phyloP scores from a whole-genome alignment of 2,888 invertebrate species.

The Drosophila meridionalis region DNA sequence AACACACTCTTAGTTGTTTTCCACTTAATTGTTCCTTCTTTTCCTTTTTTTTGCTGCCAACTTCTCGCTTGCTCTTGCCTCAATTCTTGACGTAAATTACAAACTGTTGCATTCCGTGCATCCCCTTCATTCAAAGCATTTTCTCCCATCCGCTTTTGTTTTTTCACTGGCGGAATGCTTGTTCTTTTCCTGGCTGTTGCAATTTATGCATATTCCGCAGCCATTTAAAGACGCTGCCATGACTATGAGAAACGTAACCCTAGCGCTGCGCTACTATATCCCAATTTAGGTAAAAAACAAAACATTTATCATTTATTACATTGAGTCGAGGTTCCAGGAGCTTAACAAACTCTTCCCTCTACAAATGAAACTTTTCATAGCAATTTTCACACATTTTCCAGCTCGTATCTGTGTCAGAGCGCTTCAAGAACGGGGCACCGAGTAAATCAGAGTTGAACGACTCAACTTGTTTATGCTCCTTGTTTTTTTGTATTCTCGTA shows the following conservation, averaged over 20 bases:
- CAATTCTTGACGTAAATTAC: slow-evolving; percentile 46
- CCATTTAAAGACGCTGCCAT: slow-evolving; percentile 2
- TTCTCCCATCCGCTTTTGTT: not conserved
- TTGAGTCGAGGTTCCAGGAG: not conserved
- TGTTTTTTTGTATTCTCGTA: not conserved
- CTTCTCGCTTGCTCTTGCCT: slow-evolving; percentile 19
- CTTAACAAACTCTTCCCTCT: not conserved
- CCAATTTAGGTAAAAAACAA: not conserved
- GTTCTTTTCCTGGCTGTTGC: slow-evolving; percentile 2
- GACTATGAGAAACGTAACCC: not conserved
- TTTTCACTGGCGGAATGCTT: not conserved
- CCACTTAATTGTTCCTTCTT: slow-evolving; percentile 20
- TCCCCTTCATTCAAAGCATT: slow-evolving; percentile 1
- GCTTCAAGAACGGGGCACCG: not conserved
- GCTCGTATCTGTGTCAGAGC: not conserved
- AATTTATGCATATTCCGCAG: slow-evolving; percentile 24
- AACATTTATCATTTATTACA: not conserved
- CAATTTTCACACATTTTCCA: not conserved
- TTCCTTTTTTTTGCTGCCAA: slow-evolving; percentile 8
- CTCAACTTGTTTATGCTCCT: slow-evolving; percentile 6
- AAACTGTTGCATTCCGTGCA: slow-evolving; percentile 50
- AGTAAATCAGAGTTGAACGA: slow-evolving; percentile 8
- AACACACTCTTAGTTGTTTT: slow-evolving; percentile 19
- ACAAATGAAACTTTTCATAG: not conserved
- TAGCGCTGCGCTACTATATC: not conserved